Evolutionary conservation across 1,140 invertebrate species (phyloP), one percentile per base, ranked within the genome.

Genomic region (Hestina assimilis): DNA sequence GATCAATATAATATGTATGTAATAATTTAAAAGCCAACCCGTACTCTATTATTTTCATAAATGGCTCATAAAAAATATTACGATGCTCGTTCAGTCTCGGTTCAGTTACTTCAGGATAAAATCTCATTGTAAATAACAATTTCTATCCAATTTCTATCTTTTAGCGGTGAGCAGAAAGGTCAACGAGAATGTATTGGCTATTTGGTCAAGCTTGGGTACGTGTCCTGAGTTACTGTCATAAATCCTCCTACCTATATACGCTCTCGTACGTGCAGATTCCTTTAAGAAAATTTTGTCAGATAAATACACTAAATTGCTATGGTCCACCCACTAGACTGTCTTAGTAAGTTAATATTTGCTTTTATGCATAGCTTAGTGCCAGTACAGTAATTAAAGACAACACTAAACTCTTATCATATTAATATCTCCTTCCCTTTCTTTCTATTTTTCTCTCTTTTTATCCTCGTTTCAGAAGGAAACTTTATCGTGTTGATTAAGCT

Each of bases 171-270:
- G 17, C 43, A 33, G 43, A 56, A 52, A 56, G 53, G 47, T 56
- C 53, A 51, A 72, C 71, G 41, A 70, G 59, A 74, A 74, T 56
- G 50, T 64, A 76, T 72, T 63, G 68, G 60, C 69, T 67, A 66
- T 72, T 66, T 61, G 60, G 42, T 58, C 50, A 61, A 63, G 55
- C 41, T 67, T 58, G 47, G 47, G 33, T 50, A 56, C 59, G 53
- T 51, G 47, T 29, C 24, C 33, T 38, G 33, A 38, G 20, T 14
- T 38, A 14, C 47, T 50, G 40, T 40, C 31, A 24, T 40, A 50
- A 24, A 38, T 26, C 15, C 12, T 42, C 33, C 26, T 20, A 15
- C 11, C 29, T 40, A 42, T 42, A 21, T 24, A 20, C 15, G 8
- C 11, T 38, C 40, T 26, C 9, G 8, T 33, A 38, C 14, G 6